Base-by-base conservation (phyloP, 2,113 vertebrate genomes). In the Tonatia bakeri region DNA sequence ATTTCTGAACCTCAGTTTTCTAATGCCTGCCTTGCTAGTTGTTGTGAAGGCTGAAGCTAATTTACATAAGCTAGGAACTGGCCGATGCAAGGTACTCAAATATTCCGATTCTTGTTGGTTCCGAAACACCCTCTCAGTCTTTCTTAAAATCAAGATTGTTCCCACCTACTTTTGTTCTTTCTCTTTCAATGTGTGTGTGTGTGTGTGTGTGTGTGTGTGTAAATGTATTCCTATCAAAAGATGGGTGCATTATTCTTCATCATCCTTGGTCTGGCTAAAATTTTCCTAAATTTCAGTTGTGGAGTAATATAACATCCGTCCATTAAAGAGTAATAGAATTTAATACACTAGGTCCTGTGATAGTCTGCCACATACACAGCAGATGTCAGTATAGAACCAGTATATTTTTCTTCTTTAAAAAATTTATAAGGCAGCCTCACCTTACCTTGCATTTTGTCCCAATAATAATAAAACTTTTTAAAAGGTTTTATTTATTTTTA, bases 1-100 rank as follows among this genome's bases (percentile, higher is more conserved):
- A 82, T 91, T 91, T 95, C 84, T 73, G 84, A 97, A 75, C n/a
- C 77, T 94, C 47, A 20, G 16, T 77, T 95, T 97, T 96, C 77
- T 94, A 50, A 72, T 83, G 47, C 61, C 77, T 82, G 8, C n/a
- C 81, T 91, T 70, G 43, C 85, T 77, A 64, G 3, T 86, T 86
- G 36, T 54, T 86, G 52, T 88, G 28, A 91, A 97, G 56, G 45
- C 54, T 79, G 38, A 67, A 61, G 47, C 59, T 82, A 77, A 88
- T 56, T 88, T 92, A 87, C 47, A 52, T 72, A 50, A 65, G 9
- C 59, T 61, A 94, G 24, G 64, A 52, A 93, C 45, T 70, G 22
- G 38, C 59, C 64, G 6, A 52, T 28, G 72, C 76, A 64, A 90
- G 52, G 10, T 92, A 73, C 43, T 94, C 43, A 87, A 89, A 77